Base-by-base conservation (phyloP, 2,888 invertebrate genomes). In the Vesta saturnalis region DNA sequence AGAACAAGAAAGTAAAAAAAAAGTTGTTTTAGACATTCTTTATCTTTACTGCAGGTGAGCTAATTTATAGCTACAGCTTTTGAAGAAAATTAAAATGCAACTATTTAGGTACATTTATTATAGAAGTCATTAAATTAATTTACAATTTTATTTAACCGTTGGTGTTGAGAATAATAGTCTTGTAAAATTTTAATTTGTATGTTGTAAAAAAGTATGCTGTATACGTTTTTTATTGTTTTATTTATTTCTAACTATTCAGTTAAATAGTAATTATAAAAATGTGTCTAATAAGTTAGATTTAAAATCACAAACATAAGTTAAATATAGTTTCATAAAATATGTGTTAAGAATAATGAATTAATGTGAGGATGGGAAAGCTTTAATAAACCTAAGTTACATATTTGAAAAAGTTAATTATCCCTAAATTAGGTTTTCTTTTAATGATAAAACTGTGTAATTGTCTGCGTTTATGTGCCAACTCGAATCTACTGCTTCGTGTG, bases 121-220 rank as follows among this genome's bases (percentile, higher is more conserved):
- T 39, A 39, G 52, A n/a, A 10, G 19, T 52, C 18, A 19, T 52
- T 52, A 52, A 52, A 15, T 52, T 52, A 16, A 52, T 52, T 52
- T 19, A 21, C 47, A 49, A 15, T 49, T 21, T 52, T 52, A 21
- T 52, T 19, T 52, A 39, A 39, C 39, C 12, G 39, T 8, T n/a
- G 39, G n/a, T 39, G 39, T 39, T 39, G n/a, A 39, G 8, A 39
- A 39, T 39, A n/a, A 39, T 12, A 10, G 39, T 1, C 39, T 39
- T 39, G 39, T 39, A 39, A 39, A 39, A 5, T 30, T 30, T 30
- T 30, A 30, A 39, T n/a, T 2, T 39, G n/a, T 39, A 6, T n/a
- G 12, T 39, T 39, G 39, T 39, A 39, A 39, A 39, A 39, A 39
- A 6, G 8, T 1, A 23, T 5, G 39, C 2, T n/a, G 39, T n/a